Base-by-base conservation (phyloP, 30 jellyfish, hydroid and myxozoan species). In the Cassiopea andromeda region DNA sequence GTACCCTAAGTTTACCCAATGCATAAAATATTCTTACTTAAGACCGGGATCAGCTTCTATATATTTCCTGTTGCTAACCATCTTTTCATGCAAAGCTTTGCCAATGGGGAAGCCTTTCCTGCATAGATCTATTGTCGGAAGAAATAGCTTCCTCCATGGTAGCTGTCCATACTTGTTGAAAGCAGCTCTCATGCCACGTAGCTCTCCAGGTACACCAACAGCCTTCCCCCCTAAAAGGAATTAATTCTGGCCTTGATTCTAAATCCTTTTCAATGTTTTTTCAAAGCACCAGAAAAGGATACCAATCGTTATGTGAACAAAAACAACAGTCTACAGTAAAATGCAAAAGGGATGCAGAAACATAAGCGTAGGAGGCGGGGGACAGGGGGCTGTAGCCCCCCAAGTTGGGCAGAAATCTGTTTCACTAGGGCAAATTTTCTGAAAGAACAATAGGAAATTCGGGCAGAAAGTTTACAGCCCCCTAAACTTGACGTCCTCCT, bases 131-230 rank as follows among this genome's bases (percentile, higher is more conserved):
- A 96, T 91, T 44, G 99, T 70, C 50, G 99, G 99, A 77, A 91
- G 83, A 57, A 96, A 93, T 69, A 96, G 47, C 44, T 88, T 90
- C 70, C 89, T 88, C 99, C 99, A 96, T 16, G 93, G 87, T 84
- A 96, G 76, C 19, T 87, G 86, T 2, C 99, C 99, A 85, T 87
- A 89, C 47, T 87, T 84, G 16, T 84, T 69, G 61, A 77, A 92
- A 8, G 97, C 97, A 16, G 87, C 93, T 1, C 94, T 85, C 46
- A 96, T 77, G 1, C 99, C 99, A 5, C 96, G 92, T 7, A 91
- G 77, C 77, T 91, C 97, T 2, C 99, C 99, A 64, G 99, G 99
- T 14, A 96, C 89, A 47, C 98, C 99, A 84, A 92, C 93, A 27
- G 99, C 99, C 57, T 73, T 61, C 44, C 98, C 99, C 6, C 99